Conservation (phyloP, 2,797 vertebrate species). For the Catamblyrhynchus diadema region DNA sequence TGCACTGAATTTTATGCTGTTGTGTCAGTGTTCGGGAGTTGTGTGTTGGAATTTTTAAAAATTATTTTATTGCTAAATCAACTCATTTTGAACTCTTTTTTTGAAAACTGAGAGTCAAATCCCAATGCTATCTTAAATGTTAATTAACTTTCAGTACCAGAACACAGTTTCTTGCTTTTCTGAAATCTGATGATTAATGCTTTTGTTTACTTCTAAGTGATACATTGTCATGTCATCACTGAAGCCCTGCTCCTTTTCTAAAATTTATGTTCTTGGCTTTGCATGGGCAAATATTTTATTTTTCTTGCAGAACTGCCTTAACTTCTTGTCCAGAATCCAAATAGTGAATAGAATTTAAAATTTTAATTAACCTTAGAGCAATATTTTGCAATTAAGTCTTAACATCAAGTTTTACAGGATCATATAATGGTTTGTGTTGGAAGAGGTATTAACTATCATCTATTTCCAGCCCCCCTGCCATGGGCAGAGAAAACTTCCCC, state of each 20-base stretch:
- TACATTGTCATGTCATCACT: neutral
- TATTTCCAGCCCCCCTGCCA: neutral
- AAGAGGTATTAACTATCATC: neutral
- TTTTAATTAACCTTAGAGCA: neutral
- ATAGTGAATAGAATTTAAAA: neutral
- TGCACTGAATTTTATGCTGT: neutral
- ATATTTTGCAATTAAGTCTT: neutral
- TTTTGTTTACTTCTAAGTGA: conserved; percentile 16
- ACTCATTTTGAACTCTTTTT: neutral
- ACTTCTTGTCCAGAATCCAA: neutral
- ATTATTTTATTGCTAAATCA: neutral
- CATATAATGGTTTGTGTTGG: neutral
- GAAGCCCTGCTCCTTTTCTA: neutral
- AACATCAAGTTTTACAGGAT: neutral
- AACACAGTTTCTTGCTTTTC: conserved; percentile 1
- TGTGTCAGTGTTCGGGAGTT: neutral
- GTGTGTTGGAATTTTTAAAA: neutral
- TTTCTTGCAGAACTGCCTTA: neutral
- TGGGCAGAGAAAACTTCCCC: neutral
- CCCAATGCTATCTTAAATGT: neutral
- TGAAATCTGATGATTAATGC: conserved; percentile 45
- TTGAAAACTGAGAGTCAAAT: neutral
- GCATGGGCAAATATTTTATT: neutral
- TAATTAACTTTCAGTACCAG: neutral
- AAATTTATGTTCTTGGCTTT: neutral